These are phyloP conservation scores for Penaeus vannamei DNA, from an alignment of 1,140 invertebrate species.

Conservation along the genomic window DNA sequence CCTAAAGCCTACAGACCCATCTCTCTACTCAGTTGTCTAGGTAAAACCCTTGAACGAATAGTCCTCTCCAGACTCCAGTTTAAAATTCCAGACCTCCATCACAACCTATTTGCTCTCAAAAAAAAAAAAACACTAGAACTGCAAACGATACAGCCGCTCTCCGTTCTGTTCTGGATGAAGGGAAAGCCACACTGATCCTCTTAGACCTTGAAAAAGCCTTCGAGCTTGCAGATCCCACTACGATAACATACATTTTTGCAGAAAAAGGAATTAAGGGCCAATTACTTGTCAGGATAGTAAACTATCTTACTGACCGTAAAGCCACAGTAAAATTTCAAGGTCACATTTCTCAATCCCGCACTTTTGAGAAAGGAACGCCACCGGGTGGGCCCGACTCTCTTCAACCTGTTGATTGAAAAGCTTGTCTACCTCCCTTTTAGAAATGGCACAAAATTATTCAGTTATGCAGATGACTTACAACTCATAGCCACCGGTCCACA, in stretches of 20 bases:
- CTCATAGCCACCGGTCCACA: constrained; percentile 1
- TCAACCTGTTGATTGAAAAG: constrained; percentile 5
- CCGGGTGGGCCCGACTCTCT: not conserved
- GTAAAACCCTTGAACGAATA: not conserved
- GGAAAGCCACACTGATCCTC: too few species aligned
- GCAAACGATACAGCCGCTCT: not conserved
- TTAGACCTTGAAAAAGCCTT: too few species aligned
- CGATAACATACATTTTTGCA: not conserved
- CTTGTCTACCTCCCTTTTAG: constrained; percentile 7
- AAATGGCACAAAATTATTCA: not conserved
- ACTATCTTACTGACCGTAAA: not conserved
- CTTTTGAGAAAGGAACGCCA: not conserved
- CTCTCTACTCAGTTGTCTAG: not conserved
- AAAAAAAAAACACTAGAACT: not conserved
- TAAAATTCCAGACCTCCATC: not conserved
- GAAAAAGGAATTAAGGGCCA: not conserved
- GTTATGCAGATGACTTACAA: not conserved
- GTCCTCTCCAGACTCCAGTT: not conserved
- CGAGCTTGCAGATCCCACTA: not conserved
- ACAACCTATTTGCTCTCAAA: too few species aligned
- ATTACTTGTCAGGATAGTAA: not conserved
- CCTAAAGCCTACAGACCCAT: not conserved
- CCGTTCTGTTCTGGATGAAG: too few species aligned
- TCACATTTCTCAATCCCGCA: not conserved
- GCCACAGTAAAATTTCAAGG: constrained; percentile 8